Evolutionary conservation across 35 echinoderm and acorn worm genomes (phyloP).

Genomic region (Ophiothrix spiculata): DNA sequence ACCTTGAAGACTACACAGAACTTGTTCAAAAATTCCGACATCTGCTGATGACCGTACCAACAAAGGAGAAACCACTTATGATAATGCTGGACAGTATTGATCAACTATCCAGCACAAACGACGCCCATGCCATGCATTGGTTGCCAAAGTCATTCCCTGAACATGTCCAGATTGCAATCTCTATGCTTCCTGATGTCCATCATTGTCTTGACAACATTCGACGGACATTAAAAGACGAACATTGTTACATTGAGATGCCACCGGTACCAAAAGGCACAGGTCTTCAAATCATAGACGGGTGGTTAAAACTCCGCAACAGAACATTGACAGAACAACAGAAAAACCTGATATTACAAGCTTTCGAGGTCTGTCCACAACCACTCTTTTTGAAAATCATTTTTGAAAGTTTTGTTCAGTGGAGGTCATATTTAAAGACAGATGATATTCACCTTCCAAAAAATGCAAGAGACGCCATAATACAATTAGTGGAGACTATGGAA

Average conservation of each 20-base stretch:
- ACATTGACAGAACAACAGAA: slow-evolving; percentile 53
- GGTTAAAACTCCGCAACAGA: slow-evolving; percentile 39
- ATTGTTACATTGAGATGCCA: slow-evolving; percentile 65
- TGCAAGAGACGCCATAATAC: slow-evolving; percentile 57
- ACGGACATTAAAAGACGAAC: slow-evolving; percentile 23
- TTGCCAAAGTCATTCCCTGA: not conserved
- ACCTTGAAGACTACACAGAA: slow-evolving; percentile 60
- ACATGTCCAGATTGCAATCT: slow-evolving; percentile 1
- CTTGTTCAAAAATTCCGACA: slow-evolving; percentile 44
- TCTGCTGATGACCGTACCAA: slow-evolving; percentile 34
- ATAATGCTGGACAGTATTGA: slow-evolving; percentile 84
- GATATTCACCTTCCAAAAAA: slow-evolving; percentile 29
- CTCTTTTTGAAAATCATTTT: slow-evolving; percentile 78
- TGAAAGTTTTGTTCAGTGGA: slow-evolving; percentile 69
- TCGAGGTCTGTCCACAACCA: slow-evolving; percentile 62
- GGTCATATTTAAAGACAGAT: slow-evolving; percentile 45
- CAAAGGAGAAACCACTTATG: slow-evolving; percentile 56
- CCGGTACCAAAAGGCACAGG: slow-evolving; percentile 45
- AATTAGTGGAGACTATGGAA: slow-evolving; percentile 63
- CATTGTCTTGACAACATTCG: slow-evolving; percentile 34
- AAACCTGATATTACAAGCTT: slow-evolving; percentile 24
- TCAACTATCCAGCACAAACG: slow-evolving; percentile 59
- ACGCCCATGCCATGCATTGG: slow-evolving; percentile 63
- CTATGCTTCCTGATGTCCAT: slow-evolving; percentile 9
- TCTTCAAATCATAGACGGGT: slow-evolving; percentile 54